A percentile compares a stretch with the other conserved stretches of the same genome.
Evolutionary conservation across 1,140 invertebrate species (phyloP).

Genomic region (Tachypleus tridentatus): DNA sequence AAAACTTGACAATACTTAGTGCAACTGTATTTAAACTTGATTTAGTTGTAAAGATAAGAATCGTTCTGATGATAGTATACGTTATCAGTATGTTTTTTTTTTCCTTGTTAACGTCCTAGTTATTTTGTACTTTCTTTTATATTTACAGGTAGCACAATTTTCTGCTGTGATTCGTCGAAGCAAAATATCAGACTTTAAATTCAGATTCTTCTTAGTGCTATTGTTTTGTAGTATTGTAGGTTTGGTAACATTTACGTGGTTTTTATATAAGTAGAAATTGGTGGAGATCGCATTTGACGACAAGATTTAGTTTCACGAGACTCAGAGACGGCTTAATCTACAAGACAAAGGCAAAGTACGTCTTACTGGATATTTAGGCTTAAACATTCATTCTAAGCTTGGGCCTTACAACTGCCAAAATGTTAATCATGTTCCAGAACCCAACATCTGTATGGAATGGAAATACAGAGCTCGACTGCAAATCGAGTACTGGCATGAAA

Average conservation of each 20-base stretch:
- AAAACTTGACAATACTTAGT: no score
- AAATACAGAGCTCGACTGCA: constrained; percentile 23
- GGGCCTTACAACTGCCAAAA: constrained; percentile 16
- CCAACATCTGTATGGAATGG: constrained; percentile 25
- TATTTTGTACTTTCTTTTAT: no score
- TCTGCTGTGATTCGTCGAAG: no score
- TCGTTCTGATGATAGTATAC: no score
- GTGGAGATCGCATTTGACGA: constrained; percentile 16
- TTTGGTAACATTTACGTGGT: constrained; percentile 19
- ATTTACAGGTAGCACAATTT: no score
- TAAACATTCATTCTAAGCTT: constrained; percentile 20
- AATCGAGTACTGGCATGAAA: constrained; percentile 17
- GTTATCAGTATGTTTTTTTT: no score
- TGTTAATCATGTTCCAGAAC: constrained; percentile 6
- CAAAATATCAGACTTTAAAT: constrained; percentile 6
- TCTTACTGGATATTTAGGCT: constrained; percentile 17
- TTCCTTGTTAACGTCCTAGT: no score
- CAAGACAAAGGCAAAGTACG: constrained; percentile 16
- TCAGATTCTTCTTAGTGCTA: constrained; percentile 20
- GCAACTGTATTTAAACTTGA: no score
- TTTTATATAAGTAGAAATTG: constrained; percentile 15
- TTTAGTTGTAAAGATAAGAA: no score
- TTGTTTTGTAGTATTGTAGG: constrained; percentile 20
- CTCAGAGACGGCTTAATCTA: constrained; percentile 13
- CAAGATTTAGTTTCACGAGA: constrained; percentile 17